Evolutionary conservation across 1,140 invertebrate species (phyloP).

Genomic region (Eumeta japonica): DNA sequence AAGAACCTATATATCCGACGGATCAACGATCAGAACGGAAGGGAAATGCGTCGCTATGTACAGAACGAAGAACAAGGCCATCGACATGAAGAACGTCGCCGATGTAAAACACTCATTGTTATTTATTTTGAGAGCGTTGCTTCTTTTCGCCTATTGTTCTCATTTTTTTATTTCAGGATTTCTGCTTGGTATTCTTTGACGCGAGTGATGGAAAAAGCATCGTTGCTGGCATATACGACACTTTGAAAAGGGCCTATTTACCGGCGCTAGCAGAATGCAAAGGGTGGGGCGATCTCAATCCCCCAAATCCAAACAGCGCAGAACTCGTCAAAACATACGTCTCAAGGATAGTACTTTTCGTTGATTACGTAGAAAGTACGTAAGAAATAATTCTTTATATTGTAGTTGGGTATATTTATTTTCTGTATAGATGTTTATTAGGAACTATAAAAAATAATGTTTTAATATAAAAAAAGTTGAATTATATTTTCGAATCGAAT

Average conservation of each 20-base stretch:
- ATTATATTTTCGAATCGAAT: too few species aligned
- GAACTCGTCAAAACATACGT: conserved; percentile 35
- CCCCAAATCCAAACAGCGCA: conserved; percentile 37
- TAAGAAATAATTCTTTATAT: not conserved
- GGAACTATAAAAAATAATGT: too few species aligned
- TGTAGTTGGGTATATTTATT: too few species aligned
- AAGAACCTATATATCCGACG: conserved; percentile 42
- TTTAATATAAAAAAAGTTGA: too few species aligned
- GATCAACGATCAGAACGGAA: conserved; percentile 28
- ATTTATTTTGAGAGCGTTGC: not conserved
- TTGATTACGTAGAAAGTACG: conserved; percentile 46
- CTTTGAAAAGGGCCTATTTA: conserved; percentile 31
- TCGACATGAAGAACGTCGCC: conserved; percentile 41
- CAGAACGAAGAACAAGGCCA: conserved; percentile 40
- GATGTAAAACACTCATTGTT: conserved; percentile 29
- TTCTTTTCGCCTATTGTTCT: not conserved
- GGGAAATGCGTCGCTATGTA: conserved; percentile 41
- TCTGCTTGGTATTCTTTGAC: conserved; percentile 32
- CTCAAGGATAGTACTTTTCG: conserved; percentile 43
- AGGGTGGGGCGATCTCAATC: conserved; percentile 46
- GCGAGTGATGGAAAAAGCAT: conserved; percentile 40
- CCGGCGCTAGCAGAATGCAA: conserved; percentile 30
- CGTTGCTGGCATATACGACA: conserved; percentile 39
- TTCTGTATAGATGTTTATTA: too few species aligned
- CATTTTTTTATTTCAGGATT: conserved; percentile 29